Base-by-base conservation (phyloP, 2,888 invertebrate genomes). In the Stictocephala bisonia region DNA sequence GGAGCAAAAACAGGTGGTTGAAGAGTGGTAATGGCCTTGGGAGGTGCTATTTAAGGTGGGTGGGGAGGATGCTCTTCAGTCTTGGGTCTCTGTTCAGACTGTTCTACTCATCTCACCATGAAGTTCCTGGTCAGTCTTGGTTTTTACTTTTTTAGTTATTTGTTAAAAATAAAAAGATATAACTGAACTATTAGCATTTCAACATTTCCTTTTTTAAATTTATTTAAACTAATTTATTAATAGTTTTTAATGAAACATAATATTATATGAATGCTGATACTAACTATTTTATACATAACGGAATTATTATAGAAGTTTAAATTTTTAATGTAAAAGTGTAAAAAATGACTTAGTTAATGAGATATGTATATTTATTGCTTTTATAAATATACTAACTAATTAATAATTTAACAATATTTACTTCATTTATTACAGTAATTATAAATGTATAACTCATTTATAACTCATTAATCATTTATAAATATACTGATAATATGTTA, bases 101-200 rank as follows among this genome's bases (percentile, higher is more conserved):
- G 64, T 27, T 68, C 51, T 31, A 51, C 15, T 20, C 27, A 44
- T 56, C 72, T 70, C 79, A 80, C 70, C 78, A 82, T 82, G 82
- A 81, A 82, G 78, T 77, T 80, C 78, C 79, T 81, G 81, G 82
- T 82, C 78, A 79, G 81, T 78, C 22, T 22, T 22, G 18, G 50
- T 44, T 29, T 70, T 24, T 22, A 64, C 15, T 27, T 40, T 68
- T 58, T 4, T 58, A 26, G n/a, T n/a, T n/a, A 26, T 66, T 66
- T 29, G 15, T 60, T 60, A 15, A 3, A 60, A 35, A n/a, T 40
- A 3, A 3, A 60, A 26, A 18, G 13, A 29, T 7, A 35, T 13
- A 13, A 35, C 35, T 13, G 13, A 35, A 35, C 7, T 35, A 9
- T 35, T 35, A 9, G 35, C 7, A 35, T 7, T 35, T 35, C 35